Base-by-base conservation (phyloP, 2,888 invertebrate genomes). In the Chrysodeixis includens region DNA sequence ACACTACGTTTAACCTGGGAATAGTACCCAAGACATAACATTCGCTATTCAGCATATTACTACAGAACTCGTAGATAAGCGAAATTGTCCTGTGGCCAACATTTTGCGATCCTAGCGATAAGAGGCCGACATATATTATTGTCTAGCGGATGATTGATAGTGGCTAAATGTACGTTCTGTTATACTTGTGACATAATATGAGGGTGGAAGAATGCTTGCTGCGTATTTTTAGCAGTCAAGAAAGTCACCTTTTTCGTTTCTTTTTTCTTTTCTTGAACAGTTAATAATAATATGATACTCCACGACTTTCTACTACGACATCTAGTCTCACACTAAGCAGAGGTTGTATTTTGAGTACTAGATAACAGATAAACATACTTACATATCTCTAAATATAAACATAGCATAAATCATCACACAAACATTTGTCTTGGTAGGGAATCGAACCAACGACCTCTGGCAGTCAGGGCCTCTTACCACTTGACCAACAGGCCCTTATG, bases 11-110 rank as follows among this genome's bases (percentile, higher is more conserved):
- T 18, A 18, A 49, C 46, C 46, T 49, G 18, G 16, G 44, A 49
- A 10, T 49, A 1, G 18, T 20, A 20, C 46, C 10, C 18, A 49
- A 9, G 46, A 20, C 46, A 9, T 49, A 4, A 18, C 10, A 18
- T 20, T 20, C 12, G 40, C n/a, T 40, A 40, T 40, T 49, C 46
- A 49, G 18, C 18, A 20, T 49, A 16, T 16, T n/a, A n/a, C n/a
- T 20, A 49, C 18, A 20, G 10, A 49, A 20, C n/a, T n/a, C n/a
- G n/a, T 46, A 49, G 18, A 49, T 49, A 49, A 49, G 46, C 7
- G 18, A 49, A 49, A 49, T 20, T 49, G 18, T 49, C 18, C 46
- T 49, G 20, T 49, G 46, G 18, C 46, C 46, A 49, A 49, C n/a
- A 20, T 20, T 10, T 20, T 20, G 40, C n/a, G 46, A 49, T 49